Evolutionary conservation across 1,140 invertebrate genomes (phyloP), one percentile per base, ranked within the genome.

Genomic region (Caenorhabditis brenneri): DNA sequence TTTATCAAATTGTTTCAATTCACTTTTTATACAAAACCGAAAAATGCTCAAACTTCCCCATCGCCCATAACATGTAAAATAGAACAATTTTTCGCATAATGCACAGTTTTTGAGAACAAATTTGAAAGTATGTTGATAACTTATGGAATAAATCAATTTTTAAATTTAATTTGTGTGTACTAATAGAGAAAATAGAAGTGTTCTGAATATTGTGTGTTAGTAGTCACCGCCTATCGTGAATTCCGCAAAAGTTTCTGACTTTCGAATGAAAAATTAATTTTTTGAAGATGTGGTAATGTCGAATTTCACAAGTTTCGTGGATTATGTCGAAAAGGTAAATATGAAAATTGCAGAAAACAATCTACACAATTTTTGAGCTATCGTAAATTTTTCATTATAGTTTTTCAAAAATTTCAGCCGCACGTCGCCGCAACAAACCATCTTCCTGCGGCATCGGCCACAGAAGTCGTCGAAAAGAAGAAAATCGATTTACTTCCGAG

Each of bases 281-380:
- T 65, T 65, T 65, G 9, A 65, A 65, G 58, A 65, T 65, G 58
- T 36, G 29, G 15, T 65, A 65, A 74, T 74, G 65, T 74, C 65
- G 36, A 74, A 31, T 10, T 74, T 74, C 65, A 74, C 65, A 74
- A 74, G 65, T 46, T 74, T 74, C 22, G 65, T 74, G 36, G 65
- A 74, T 74, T 74, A 74, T 46, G 65, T 31, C 19, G 65, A 74
- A 74, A 74, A 74, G 65, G 65, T 74, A 42, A 74, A 15, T 33
- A 16, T 60, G 10, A 36, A 33, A 27, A 29, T 29, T 55, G 24
- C 24, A 2, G 24, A 16, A n/a, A n/a, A 51, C 6, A n/a, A 51
- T 51, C 42, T 46, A 46, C 42, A 46, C 42, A 46, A 12, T 46
- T n/a, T n/a, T n/a, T n/a, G n/a, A n/a, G n/a, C n/a, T n/a, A n/a